Evolutionary conservation across 1,140 invertebrate genomes (phyloP).

Genomic region (Calliopsis andreniformis): DNA sequence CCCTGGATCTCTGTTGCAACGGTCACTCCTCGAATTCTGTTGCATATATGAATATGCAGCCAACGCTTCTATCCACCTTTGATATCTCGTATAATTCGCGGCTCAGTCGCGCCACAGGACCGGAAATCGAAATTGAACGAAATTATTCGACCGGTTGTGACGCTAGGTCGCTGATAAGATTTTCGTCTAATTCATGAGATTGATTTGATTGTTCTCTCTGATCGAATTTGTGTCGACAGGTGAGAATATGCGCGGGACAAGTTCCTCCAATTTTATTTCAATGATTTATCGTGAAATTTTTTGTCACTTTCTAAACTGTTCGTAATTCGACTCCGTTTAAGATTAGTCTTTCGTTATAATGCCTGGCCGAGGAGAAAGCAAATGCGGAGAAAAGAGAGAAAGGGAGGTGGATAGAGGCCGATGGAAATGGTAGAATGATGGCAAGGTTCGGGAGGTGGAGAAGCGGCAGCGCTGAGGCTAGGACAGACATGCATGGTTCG

Average conservation of each 20-base stretch:
- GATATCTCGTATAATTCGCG: constrained; percentile 21
- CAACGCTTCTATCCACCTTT: constrained; percentile 35
- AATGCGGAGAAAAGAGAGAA: not conserved
- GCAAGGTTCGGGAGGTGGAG: constrained; percentile 22
- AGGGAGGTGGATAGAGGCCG: not conserved
- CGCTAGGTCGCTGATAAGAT: not conserved
- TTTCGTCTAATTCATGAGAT: constrained; percentile 1
- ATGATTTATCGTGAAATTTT: too few species aligned
- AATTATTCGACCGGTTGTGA: not conserved
- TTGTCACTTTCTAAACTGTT: too few species aligned
- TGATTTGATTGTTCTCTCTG: too few species aligned
- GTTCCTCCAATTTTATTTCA: not conserved
- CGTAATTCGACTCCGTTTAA: not conserved
- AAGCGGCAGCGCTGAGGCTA: constrained; percentile 27
- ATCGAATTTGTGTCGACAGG: too few species aligned
- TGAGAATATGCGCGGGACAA: not conserved
- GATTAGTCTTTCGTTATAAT: constrained; percentile 15
- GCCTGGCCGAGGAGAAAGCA: not conserved
- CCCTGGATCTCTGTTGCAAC: constrained; percentile 15
- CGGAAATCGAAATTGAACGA: not conserved
- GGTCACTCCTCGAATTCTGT: constrained; percentile 18
- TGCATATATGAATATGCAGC: constrained; percentile 51
- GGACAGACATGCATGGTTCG: constrained; percentile 67
- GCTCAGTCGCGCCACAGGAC: not conserved
- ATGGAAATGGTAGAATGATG: constrained; percentile 28